These are phyloP conservation scores for Heliconius ismenius DNA, from an alignment of 2,888 invertebrate genomes.

Conservation along the genomic window DNA sequence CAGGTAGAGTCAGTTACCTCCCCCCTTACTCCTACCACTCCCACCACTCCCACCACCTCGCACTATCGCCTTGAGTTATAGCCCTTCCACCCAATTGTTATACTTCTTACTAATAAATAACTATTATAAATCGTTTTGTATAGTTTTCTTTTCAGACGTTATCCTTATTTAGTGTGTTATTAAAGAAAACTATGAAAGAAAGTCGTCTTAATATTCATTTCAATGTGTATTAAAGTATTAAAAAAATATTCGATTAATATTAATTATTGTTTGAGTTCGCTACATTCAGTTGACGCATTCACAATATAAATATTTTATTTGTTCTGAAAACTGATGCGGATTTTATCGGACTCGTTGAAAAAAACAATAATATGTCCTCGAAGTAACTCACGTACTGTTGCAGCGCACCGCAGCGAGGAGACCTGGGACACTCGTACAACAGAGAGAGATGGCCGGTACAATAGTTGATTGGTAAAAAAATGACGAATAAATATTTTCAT, in stretches of 20 bases:
- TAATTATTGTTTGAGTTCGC: not conserved
- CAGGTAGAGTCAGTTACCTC: constrained; percentile 29
- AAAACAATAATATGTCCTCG: not conserved
- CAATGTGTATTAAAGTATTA: not conserved
- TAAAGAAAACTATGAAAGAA: no score
- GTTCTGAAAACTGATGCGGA: constrained; percentile 9
- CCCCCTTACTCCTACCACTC: no score
- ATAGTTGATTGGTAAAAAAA: not conserved
- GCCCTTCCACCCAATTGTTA: constrained; percentile 3
- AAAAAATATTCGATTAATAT: not conserved
- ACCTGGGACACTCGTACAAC: not conserved
- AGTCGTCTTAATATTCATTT: no score
- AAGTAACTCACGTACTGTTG: not conserved
- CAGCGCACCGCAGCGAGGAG: not conserved
- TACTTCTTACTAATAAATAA: constrained; percentile 12
- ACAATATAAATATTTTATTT: constrained; percentile 20
- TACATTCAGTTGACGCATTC: not conserved
- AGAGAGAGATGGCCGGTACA: not conserved
- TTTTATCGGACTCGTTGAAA: constrained; percentile 2
- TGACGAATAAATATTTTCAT: not conserved
- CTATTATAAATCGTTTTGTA: not conserved
- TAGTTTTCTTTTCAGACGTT: constrained; percentile 6
- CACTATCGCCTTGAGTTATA: constrained; percentile 20
- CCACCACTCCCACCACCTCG: not conserved
- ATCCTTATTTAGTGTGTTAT: not conserved